Percentiles rank a stretch among this genome's conserved stretches.
phyloP scores from a whole-genome alignment of 2,113 vertebrate species.

The Festucalex cinctus region DNA sequence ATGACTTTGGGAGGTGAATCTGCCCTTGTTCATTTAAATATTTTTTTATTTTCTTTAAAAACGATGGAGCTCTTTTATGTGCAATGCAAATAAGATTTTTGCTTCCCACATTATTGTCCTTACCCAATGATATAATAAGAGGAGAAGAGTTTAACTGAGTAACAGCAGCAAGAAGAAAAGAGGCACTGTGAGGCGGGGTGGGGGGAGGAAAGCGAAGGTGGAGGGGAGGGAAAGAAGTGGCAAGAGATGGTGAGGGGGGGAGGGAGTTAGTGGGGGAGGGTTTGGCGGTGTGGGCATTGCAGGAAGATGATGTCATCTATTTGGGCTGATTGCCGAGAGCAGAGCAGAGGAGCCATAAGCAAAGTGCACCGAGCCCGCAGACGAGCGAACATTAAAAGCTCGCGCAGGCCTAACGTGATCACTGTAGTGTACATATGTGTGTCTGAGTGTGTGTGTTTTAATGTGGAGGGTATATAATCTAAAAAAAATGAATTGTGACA shows the following conservation, averaged over 20 bases:
- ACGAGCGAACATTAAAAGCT: constrained; percentile 53
- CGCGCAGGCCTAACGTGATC: constrained; percentile 47
- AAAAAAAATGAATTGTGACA: constrained; percentile 48
- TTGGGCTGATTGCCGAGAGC: constrained; percentile 63
- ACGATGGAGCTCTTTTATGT: background rate
- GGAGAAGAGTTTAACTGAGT: constrained; percentile 44
- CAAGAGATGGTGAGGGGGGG: constrained; percentile 34
- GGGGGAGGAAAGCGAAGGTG: constrained; percentile 42
- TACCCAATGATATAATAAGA: background rate
- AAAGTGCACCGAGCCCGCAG: constrained; percentile 46
- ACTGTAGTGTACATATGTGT: background rate
- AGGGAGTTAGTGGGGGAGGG: background rate
- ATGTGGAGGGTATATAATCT: constrained; percentile 36
- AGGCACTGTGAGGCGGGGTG: constrained; percentile 32
- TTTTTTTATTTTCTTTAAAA: background rate
- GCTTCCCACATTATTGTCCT: background rate
- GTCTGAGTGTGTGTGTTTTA: constrained; percentile 11
- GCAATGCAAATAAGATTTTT: background rate
- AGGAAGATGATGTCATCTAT: constrained; percentile 71
- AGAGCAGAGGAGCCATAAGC: constrained; percentile 54
- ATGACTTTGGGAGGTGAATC: background rate
- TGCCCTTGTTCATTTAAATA: background rate
- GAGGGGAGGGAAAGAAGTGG: constrained; percentile 39
- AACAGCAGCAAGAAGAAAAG: constrained; percentile 41
- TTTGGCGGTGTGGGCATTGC: constrained; percentile 35